Conservation (phyloP, 1,140 invertebrate genomes). For the Xylocopa sonorina region DNA sequence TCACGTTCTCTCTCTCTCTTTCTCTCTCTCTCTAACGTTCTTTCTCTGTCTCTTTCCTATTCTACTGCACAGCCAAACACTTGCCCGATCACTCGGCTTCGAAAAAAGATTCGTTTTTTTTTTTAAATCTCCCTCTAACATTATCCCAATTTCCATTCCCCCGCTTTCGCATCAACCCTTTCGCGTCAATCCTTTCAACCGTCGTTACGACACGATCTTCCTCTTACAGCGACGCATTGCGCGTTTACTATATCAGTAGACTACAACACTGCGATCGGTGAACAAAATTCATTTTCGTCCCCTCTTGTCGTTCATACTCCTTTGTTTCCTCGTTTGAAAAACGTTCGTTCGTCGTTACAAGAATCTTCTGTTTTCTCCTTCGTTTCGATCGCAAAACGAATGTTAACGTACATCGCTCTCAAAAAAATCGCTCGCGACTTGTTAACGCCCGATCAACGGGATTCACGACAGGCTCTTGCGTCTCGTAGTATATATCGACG, state of each 20-base stretch:
- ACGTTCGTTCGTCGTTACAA: background rate
- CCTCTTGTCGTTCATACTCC: background rate
- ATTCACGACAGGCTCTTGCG: slow-evolving; percentile 22
- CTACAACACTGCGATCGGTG: slow-evolving; percentile 44
- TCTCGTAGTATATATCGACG: slow-evolving; percentile 17
- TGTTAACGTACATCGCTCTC: slow-evolving; percentile 3
- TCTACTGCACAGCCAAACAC: slow-evolving; percentile 81
- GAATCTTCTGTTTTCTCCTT: background rate
- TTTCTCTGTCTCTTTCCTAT: slow-evolving; percentile 66
- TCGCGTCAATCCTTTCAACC: background rate
- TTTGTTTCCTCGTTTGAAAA: background rate
- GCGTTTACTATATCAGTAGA: slow-evolving; percentile 38
- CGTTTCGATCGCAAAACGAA: background rate
- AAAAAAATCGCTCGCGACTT: slow-evolving; percentile 34
- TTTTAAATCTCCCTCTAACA: slow-evolving; percentile 11
- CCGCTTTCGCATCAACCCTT: background rate
- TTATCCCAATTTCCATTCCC: slow-evolving; percentile 30
- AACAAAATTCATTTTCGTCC: slow-evolving; percentile 46
- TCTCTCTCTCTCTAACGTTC: slow-evolving; percentile 23
- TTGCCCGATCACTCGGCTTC: slow-evolving; percentile 76
- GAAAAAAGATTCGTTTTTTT: slow-evolving; percentile 53
- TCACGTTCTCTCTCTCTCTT: slow-evolving; percentile 58
- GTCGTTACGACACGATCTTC: slow-evolving; percentile 50
- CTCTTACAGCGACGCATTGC: slow-evolving; percentile 40
- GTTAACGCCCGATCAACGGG: slow-evolving; percentile 28